phyloP scores from a whole-genome alignment of 2,113 vertebrate genomes.

The Semicossyphus pulcher region DNA sequence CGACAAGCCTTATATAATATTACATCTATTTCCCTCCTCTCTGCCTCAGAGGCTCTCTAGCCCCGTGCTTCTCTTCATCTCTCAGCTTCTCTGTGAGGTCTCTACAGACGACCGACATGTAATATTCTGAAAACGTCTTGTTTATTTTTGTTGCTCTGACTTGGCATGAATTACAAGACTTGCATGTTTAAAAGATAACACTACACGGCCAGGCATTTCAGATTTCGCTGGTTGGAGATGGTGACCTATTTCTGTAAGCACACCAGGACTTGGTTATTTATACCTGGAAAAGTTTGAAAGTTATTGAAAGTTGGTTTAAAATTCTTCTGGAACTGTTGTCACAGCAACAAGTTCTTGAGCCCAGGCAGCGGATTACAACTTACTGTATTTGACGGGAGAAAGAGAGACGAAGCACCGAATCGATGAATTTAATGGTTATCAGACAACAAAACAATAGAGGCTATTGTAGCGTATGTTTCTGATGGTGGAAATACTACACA shows the following conservation, averaged over 20 bases:
- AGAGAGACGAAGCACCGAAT: no score
- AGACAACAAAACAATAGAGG: no score
- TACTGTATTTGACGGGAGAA: no score
- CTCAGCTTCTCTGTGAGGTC: no score
- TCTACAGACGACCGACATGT: not conserved
- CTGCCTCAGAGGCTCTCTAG: not conserved
- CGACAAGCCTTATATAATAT: slow-evolving; percentile 33
- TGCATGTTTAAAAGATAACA: not conserved
- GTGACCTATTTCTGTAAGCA: not conserved
- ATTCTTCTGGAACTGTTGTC: no score
- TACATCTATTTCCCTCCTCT: slow-evolving; percentile 8
- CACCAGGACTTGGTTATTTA: not conserved
- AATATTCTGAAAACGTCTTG: slow-evolving; percentile 12
- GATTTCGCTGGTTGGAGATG: not conserved
- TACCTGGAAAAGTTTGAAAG: not conserved
- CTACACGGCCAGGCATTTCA: no score
- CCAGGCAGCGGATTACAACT: no score
- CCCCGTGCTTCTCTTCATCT: not conserved
- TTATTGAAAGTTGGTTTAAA: not conserved
- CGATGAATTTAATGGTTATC: no score
- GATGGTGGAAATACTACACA: no score
- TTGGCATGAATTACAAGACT: slow-evolving; percentile 4
- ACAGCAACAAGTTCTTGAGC: no score
- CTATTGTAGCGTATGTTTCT: no score
- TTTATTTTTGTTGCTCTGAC: slow-evolving; percentile 6